These are phyloP conservation scores for Tragelaphus scriptus DNA, from an alignment of 2,113 vertebrate genomes.

Conservation along the genomic window DNA sequence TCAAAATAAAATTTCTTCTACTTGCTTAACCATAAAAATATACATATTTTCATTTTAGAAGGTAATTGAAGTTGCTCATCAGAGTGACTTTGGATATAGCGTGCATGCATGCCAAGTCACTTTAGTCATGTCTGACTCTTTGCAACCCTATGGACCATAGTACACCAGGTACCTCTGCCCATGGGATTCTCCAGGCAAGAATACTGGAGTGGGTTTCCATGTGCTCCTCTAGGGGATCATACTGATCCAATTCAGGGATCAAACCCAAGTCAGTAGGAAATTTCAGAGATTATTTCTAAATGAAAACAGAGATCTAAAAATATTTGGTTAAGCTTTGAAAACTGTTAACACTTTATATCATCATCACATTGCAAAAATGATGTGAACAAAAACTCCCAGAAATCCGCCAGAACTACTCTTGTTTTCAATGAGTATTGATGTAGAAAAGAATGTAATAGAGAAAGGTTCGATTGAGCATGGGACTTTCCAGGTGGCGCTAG, in stretches of 20 bases:
- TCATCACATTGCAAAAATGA: not conserved
- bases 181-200: not conserved
- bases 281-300: not conserved
- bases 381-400: not conserved
- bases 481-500: not conserved
- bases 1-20: not conserved
- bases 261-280: not conserved
- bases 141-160: not conserved
- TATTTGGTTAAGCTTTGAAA: not conserved
- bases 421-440: not conserved
- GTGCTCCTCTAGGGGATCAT: not conserved
- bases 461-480: not conserved
- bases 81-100: not conserved
- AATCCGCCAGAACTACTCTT: not conserved
- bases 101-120: not conserved
- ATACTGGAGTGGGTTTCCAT: not conserved
- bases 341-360: not conserved
- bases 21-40: not conserved
- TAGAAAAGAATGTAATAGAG: not conserved
- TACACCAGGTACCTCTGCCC: not conserved
- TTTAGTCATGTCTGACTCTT: not conserved
- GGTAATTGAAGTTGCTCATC: not conserved
- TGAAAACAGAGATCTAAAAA: not conserved
- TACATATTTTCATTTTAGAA: not conserved
- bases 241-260: not conserved